phyloP scores from a whole-genome alignment of 1,140 invertebrate species.

The Drosophila kanapiae region DNA sequence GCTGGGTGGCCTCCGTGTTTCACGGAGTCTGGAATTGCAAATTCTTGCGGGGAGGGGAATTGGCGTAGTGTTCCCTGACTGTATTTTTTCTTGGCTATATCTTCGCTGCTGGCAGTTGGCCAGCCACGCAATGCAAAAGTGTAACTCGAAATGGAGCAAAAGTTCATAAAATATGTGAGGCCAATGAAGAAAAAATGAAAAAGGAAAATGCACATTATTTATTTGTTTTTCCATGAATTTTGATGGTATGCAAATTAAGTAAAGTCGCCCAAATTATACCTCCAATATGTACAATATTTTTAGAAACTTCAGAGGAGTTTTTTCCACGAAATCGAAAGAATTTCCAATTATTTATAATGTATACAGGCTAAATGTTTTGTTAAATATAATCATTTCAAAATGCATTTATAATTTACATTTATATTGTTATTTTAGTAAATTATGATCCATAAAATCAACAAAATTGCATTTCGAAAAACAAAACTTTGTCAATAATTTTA shows the following conservation, averaged over 20 bases:
- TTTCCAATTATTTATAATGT: no score
- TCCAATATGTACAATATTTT: constrained; percentile 1
- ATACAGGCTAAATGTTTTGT: no score
- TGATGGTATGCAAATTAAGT: background rate
- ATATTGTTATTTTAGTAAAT: background rate
- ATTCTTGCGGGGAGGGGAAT: background rate
- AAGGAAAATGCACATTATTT: constrained; percentile 21
- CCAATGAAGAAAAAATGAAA: constrained; percentile 11
- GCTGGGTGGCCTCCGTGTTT: constrained; percentile 29
- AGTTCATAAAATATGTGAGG: constrained; percentile 61
- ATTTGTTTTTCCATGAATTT: constrained; percentile 26
- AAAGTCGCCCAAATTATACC: constrained; percentile 1
- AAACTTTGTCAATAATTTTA: background rate
- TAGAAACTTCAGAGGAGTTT: background rate
- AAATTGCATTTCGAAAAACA: background rate
- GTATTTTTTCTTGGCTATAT: constrained; percentile 2
- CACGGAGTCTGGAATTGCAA: constrained; percentile 46
- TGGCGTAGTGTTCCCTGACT: background rate
- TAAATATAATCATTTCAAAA: no score
- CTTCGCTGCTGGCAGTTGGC: constrained; percentile 57
- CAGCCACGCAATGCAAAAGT: constrained; percentile 44
- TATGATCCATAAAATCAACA: background rate
- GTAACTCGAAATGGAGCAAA: constrained; percentile 75
- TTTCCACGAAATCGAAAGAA: background rate
- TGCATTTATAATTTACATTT: no score